Conservation (phyloP, 2,113 vertebrate genomes). For the Seriola aureovittata region DNA sequence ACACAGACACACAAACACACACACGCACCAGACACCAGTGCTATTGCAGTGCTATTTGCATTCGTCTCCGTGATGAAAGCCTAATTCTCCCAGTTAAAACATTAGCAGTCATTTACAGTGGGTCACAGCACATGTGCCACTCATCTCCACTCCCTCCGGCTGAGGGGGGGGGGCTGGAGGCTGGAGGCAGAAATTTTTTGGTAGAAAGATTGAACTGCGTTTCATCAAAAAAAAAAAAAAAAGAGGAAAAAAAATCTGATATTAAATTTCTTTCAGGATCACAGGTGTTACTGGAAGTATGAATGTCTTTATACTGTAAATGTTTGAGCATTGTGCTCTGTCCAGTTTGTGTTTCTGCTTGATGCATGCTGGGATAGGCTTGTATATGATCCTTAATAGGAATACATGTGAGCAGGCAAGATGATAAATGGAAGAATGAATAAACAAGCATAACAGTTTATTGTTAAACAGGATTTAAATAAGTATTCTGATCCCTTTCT, state of each 20-base stretch:
- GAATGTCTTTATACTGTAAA: constrained; percentile 17
- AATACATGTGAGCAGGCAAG: background rate
- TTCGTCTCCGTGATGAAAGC: constrained; percentile 99
- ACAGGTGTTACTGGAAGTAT: background rate
- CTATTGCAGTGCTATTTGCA: constrained; percentile 90
- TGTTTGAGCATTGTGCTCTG: constrained; percentile 6
- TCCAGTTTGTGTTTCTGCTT: background rate
- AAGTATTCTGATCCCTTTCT: background rate
- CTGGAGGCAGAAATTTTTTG: constrained; percentile 29
- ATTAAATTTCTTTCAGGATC: background rate
- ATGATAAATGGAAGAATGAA: background rate
- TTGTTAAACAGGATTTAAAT: background rate
- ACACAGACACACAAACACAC: constrained; percentile 36
- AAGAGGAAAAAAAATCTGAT: background rate
- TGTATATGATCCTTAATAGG: background rate
- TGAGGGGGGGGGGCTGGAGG: background rate
- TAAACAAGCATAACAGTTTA: background rate
- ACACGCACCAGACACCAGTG: constrained; percentile 55
- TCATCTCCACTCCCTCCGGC: constrained; percentile 67
- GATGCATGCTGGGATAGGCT: background rate
- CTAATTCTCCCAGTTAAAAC: constrained; percentile 99
- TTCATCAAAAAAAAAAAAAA: background rate
- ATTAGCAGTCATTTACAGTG: constrained; percentile 99
- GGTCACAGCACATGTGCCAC: constrained; percentile 88
- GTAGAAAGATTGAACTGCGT: constrained; percentile 17